A percentile compares a stretch with the other conserved stretches of the same genome.
These are phyloP conservation scores for Enchytraeus crypticus DNA, from an alignment of 2,888 invertebrate genomes.

Conservation along the genomic window DNA sequence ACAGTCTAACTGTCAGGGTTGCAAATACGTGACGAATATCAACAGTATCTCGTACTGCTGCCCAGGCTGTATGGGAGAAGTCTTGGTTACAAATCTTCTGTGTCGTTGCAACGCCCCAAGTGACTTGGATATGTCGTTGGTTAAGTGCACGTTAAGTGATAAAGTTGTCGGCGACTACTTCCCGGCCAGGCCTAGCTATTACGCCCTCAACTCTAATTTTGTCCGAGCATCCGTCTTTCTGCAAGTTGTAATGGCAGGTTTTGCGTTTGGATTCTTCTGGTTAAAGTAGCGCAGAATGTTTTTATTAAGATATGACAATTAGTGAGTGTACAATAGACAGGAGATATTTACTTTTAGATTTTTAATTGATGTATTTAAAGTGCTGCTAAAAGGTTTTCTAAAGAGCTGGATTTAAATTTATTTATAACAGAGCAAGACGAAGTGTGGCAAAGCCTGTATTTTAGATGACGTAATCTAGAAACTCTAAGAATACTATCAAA, in stretches of 20 bases:
- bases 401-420: no score
- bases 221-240: background rate
- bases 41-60: constrained; percentile 16
- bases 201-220: background rate
- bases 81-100: constrained; percentile 12
- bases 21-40: constrained; percentile 7
- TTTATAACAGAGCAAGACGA: no score
- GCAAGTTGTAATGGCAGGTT: background rate
- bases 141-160: constrained; percentile 12
- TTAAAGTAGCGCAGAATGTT: no score
- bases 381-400: no score
- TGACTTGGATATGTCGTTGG: background rate
- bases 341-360: no score
- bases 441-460: no score
- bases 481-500: no score
- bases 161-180: constrained; percentile 12
- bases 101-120: constrained; percentile 7
- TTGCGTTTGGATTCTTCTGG: background rate
- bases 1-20: constrained; percentile 7
- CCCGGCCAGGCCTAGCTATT: constrained; percentile 15
- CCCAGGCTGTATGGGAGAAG: constrained; percentile 8
- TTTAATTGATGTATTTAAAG: no score
- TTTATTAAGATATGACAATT: no score
- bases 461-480: no score
- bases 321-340: no score